Evolutionary conservation across 2,113 vertebrate genomes (phyloP).

Genomic region (Sapayoa aenigma): DNA sequence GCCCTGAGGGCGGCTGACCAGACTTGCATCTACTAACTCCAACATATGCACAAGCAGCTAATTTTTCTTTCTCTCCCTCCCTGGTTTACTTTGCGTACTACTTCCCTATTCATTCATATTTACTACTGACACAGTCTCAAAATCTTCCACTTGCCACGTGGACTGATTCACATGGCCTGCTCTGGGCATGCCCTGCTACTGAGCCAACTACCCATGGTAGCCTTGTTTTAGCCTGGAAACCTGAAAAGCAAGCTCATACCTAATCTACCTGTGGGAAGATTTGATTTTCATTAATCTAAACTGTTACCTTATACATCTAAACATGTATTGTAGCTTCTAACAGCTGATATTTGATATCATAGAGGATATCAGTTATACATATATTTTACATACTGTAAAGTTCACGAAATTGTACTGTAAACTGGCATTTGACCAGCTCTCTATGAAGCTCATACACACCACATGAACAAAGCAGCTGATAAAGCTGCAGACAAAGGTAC

Average conservation of each 20-base stretch:
- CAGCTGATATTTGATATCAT: neutral
- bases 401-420: neutral
- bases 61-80: neutral
- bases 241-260: neutral
- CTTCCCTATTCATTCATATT: neutral
- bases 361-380: neutral
- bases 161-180: neutral
- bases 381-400: neutral
- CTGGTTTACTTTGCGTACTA: neutral
- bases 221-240: neutral
- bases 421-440: neutral
- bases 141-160: neutral
- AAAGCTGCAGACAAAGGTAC: neutral
- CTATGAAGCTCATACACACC: neutral
- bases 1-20: neutral
- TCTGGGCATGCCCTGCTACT: neutral
- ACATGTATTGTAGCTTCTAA: neutral
- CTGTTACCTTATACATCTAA: neutral
- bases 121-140: neutral
- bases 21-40: neutral
- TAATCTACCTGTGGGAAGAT: neutral
- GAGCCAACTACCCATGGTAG: neutral
- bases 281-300: neutral
- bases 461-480: neutral
- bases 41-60: neutral